phyloP scores from a whole-genome alignment of 2,113 vertebrate species.

The Puntigrus tetrazona region DNA sequence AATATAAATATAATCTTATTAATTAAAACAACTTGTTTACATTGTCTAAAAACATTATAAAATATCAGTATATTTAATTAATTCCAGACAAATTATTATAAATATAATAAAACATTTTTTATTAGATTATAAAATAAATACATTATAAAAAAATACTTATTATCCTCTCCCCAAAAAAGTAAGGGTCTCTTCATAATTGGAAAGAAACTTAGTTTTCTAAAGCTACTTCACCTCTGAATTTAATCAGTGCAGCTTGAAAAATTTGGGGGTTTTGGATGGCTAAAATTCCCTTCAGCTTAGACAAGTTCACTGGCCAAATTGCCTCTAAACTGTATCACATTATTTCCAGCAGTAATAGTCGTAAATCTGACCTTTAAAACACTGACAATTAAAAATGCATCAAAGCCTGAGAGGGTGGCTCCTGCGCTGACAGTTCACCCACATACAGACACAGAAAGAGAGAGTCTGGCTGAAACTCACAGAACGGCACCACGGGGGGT shows the following conservation, averaged over 20 bases:
- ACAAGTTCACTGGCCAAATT: slow-evolving; percentile 45
- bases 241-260: slow-evolving; percentile 81
- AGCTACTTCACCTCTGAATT: slow-evolving; percentile 77
- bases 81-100: too few species aligned
- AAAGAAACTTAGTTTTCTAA: slow-evolving; percentile 73
- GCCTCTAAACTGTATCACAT: slow-evolving; percentile 52
- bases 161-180: too few species aligned
- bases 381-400: slow-evolving; percentile 58
- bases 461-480: neutral
- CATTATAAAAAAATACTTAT: too few species aligned
- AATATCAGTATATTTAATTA: too few species aligned
- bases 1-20: too few species aligned
- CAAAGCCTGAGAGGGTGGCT: slow-evolving; percentile 39
- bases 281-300: slow-evolving; percentile 71
- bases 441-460: slow-evolving; percentile 4
- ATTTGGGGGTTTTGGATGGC: slow-evolving; percentile 80
- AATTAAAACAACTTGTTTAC: too few species aligned
- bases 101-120: too few species aligned
- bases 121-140: too few species aligned
- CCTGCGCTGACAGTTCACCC: neutral
- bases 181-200: too few species aligned
- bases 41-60: too few species aligned
- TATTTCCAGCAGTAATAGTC: slow-evolving; percentile 41
- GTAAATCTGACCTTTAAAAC: slow-evolving; percentile 58
- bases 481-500: neutral